Base-by-base conservation (phyloP, 2,888 invertebrate genomes). In the Lymantria dispar region DNA sequence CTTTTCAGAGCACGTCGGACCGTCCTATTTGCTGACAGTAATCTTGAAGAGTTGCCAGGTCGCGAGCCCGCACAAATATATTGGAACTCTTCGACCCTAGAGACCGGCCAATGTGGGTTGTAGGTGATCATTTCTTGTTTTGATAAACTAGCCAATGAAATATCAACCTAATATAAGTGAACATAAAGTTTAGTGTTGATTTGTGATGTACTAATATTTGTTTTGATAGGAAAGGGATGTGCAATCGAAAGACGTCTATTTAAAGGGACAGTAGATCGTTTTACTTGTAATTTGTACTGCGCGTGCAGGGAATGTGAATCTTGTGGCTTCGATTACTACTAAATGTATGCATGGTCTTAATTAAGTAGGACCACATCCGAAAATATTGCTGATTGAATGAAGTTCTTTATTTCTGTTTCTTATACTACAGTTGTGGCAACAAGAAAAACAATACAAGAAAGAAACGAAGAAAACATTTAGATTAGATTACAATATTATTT, bases 21-120 rank as follows among this genome's bases (percentile, higher is more conserved):
- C 68, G 65, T 76, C 77, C 72, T 81, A 82, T 85, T 85, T 78
- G 83, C 83, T 84, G 85, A 85, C 81, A 80, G 80, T 84, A 83
- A 85, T 85, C 83, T 82, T 80, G 76, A 83, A 78, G 80, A 79
- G 75, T 83, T 71, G 78, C 75, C 78, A 77, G 77, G 69, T 59
- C 58, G 54, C 56, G 45, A 59, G 64, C 70, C 69, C 71, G 67
- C 73, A 72, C 71, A 75, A 83, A 87, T 85, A 83, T 85, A 86
- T 87, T 78, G 85, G 77, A 76, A 78, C 73, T 74, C 71, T 65
- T 57, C 72, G 74, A 70, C 87, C 85, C 88, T 64, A 71, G 87
- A 83, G 85, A 84, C 82, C 75, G 68, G 64, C 67, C 59, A 68
- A 59, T 71, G 75, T 63, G 68, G 64, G 64, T 70, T 69, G 64